Evolutionary conservation across 2,113 vertebrate species (phyloP).

Genomic region (Columbina picui): DNA sequence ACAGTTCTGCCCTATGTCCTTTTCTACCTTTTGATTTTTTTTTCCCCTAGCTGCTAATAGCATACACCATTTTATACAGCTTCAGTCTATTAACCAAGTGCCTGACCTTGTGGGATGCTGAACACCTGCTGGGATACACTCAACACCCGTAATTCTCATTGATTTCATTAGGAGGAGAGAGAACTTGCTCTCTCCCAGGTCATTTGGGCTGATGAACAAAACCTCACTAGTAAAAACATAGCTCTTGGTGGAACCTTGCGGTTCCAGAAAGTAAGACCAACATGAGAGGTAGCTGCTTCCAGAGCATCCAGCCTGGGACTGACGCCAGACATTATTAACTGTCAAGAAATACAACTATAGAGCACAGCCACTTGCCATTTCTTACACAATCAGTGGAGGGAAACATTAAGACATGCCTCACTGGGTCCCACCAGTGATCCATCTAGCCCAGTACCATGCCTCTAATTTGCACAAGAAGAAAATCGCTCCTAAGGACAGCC

Average conservation of each 20-base stretch:
- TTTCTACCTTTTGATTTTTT: slow-evolving; percentile 37
- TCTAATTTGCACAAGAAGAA: background rate
- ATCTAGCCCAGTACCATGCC: background rate
- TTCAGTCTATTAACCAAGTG: slow-evolving; percentile 56
- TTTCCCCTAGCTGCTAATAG: slow-evolving; percentile 40
- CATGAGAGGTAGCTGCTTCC: background rate
- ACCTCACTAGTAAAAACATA: background rate
- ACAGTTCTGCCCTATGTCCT: slow-evolving; percentile 32
- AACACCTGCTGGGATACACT: slow-evolving; percentile 54
- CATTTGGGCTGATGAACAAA: background rate
- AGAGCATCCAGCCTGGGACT: background rate
- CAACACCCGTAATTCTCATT: slow-evolving; percentile 12
- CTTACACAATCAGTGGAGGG: background rate
- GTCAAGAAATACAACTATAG: background rate
- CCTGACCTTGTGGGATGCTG: slow-evolving; percentile 46
- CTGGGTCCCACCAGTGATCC: background rate
- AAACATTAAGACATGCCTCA: background rate
- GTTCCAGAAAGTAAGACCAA: background rate
- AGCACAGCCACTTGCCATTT: background rate
- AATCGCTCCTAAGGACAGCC: background rate
- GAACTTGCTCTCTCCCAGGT: slow-evolving; percentile 27
- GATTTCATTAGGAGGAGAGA: slow-evolving; percentile 47
- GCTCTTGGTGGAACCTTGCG: background rate
- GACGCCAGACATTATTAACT: background rate
- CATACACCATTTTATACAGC: slow-evolving; percentile 37